Evolutionary conservation across 2,888 invertebrate genomes (phyloP).

Genomic region (Brenthis ino): DNA sequence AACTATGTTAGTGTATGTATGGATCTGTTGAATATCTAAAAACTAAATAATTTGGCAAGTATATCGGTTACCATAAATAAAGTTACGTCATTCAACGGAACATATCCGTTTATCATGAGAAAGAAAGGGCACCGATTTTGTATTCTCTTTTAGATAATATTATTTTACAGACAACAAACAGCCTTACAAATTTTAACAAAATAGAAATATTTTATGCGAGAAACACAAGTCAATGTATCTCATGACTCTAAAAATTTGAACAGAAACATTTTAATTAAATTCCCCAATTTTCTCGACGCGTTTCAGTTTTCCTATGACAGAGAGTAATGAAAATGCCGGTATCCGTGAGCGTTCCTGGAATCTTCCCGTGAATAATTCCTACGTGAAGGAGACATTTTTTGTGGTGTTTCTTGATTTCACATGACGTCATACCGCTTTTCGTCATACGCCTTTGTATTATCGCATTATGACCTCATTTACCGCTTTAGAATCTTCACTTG

Average conservation of each 20-base stretch:
- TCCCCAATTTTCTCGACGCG: conserved; percentile 55
- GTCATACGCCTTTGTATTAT: conserved; percentile 15
- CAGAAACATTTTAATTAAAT: conserved; percentile 65
- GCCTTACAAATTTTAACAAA: too few relatives aligned
- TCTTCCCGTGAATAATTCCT: conserved; percentile 49
- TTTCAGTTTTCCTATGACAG: conserved; percentile 66
- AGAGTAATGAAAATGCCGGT: conserved; percentile 66
- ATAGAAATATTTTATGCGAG: neutral
- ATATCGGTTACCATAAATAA: too few relatives aligned
- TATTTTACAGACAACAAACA: neutral
- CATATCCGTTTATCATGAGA: neutral
- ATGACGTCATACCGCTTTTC: conserved; percentile 40
- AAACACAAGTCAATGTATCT: conserved; percentile 15
- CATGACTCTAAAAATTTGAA: conserved; percentile 32
- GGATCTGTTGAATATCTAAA: too few relatives aligned
- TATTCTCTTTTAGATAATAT: neutral
- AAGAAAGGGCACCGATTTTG: too few relatives aligned
- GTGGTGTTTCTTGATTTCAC: conserved; percentile 55
- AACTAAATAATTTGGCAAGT: too few relatives aligned
- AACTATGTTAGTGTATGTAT: too few relatives aligned
- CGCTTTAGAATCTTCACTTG: conserved; percentile 9
- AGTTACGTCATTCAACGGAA: neutral
- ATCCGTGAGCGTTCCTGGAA: conserved; percentile 54
- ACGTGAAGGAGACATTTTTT: conserved; percentile 54
- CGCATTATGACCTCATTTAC: conserved; percentile 19